phyloP scores from a whole-genome alignment of 1,140 invertebrate species.

The Drosophila busckii region DNA sequence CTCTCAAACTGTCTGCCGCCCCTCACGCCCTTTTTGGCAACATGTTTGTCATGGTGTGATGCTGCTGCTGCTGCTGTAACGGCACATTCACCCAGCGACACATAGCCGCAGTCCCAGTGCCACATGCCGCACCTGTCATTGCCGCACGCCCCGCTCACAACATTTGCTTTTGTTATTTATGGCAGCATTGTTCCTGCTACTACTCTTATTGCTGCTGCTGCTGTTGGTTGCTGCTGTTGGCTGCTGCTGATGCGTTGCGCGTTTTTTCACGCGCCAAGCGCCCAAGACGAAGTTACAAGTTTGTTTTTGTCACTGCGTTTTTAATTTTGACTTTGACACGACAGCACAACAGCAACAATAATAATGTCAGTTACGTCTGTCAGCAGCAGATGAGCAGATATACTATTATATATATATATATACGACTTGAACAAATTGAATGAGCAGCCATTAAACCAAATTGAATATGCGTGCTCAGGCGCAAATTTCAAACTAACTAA shows the following conservation, averaged over 20 bases:
- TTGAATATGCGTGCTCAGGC: too few relatives aligned
- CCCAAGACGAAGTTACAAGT: slow-evolving; percentile 22
- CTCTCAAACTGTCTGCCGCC: not conserved
- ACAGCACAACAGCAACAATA: slow-evolving; percentile 7
- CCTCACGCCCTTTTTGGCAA: not conserved
- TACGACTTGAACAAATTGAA: too few relatives aligned
- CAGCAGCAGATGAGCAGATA: slow-evolving; percentile 28
- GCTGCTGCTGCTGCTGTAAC: too few relatives aligned
- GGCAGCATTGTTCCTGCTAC: slow-evolving; percentile 56
- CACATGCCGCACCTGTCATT: slow-evolving; percentile 25
- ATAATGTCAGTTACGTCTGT: slow-evolving; percentile 32
- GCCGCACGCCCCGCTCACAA: slow-evolving; percentile 21
- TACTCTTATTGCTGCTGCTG: slow-evolving; percentile 31
- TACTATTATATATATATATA: too few relatives aligned
- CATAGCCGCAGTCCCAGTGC: slow-evolving; percentile 8
- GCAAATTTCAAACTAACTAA: too few relatives aligned
- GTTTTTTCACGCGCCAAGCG: slow-evolving; percentile 38
- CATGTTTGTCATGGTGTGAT: slow-evolving; percentile 48
- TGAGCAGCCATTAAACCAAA: too few relatives aligned
- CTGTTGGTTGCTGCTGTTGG: slow-evolving; percentile 15
- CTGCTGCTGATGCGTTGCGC: slow-evolving; percentile 52
- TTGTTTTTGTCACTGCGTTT: slow-evolving; percentile 51
- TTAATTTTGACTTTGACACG: slow-evolving; percentile 40
- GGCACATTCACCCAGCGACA: slow-evolving; percentile 47
- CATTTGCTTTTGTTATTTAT: slow-evolving; percentile 73